Percentiles rank a stretch among this genome's conserved stretches.
Evolutionary conservation across 2,113 vertebrate genomes (phyloP).

Genomic region (Pipa parva): DNA sequence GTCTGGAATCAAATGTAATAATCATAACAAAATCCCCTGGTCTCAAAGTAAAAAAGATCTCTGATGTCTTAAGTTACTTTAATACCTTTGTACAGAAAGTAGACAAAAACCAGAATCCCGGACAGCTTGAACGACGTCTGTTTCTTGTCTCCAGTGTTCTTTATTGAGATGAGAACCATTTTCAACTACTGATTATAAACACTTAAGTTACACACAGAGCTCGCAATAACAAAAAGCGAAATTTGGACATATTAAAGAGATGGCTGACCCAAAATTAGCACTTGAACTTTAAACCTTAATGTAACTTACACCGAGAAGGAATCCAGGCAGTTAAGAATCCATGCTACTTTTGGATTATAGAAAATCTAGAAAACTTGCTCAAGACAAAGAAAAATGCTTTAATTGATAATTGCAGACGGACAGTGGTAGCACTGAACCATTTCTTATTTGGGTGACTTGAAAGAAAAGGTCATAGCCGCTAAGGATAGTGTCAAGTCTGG

Average conservation of each 20-base stretch:
- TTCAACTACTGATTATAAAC: slow-evolving; percentile 41
- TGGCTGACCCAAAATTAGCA: slow-evolving; percentile 19
- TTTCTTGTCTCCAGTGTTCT: slow-evolving; percentile 28
- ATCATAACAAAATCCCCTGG: neutral
- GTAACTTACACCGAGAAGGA: neutral
- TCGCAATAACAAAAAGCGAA: slow-evolving; percentile 33
- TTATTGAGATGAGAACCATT: slow-evolving; percentile 36
- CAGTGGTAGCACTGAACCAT: neutral
- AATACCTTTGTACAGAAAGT: slow-evolving; percentile 31
- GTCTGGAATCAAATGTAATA: neutral
- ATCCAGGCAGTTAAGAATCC: neutral
- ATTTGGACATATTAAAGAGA: slow-evolving; percentile 13
- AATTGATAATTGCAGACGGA: no score
- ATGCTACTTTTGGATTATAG: neutral
- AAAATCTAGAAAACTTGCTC: no score
- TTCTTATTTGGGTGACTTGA: neutral
- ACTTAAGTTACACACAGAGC: slow-evolving; percentile 31
- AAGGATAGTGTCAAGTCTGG: neutral
- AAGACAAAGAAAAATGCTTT: no score
- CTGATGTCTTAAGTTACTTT: slow-evolving; percentile 13
- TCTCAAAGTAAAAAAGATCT: neutral
- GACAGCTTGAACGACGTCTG: slow-evolving; percentile 28
- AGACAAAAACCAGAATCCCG: slow-evolving; percentile 33
- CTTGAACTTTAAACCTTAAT: slow-evolving; percentile 34
- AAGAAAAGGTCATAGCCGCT: neutral